Evolutionary conservation across 2,797 vertebrate genomes (phyloP).

Genomic region (Platalea minor): DNA sequence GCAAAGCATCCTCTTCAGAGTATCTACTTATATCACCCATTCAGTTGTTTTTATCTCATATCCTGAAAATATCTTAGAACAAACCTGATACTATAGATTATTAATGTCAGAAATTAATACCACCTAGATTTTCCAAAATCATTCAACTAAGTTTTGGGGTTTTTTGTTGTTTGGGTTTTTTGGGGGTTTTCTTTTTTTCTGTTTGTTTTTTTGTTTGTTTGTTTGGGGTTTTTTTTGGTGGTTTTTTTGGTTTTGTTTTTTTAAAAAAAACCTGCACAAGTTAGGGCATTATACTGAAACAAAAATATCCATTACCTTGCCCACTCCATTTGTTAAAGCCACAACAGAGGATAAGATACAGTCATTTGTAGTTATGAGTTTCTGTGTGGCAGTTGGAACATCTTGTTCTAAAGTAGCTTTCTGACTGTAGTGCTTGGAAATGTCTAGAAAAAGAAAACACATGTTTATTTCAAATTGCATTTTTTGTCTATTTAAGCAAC

Average conservation of each 20-base stretch:
- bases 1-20: neutral
- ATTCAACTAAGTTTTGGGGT: neutral
- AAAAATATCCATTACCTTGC: constrained; percentile 82
- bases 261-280: neutral
- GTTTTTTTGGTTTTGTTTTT: no score
- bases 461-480: neutral
- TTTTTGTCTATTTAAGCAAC: neutral
- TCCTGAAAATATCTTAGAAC: neutral
- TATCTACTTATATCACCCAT: neutral
- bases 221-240: no score
- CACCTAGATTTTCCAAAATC: neutral
- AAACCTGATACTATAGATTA: neutral
- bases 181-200: no score
- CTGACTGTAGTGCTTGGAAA: constrained; percentile 94
- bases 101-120: neutral
- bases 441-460: constrained; percentile 75
- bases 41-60: neutral
- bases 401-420: constrained; percentile 92
- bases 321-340: constrained; percentile 86
- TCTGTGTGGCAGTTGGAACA: constrained; percentile 91
- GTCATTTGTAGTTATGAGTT: constrained; percentile 93
- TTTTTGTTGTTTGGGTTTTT: no score
- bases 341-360: constrained; percentile 91
- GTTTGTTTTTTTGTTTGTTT: no score
- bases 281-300: neutral